A percentile compares a stretch with the other conserved stretches of the same genome.
Conservation (phyloP, 2,113 vertebrate species). For the Apodemus sylvaticus region DNA sequence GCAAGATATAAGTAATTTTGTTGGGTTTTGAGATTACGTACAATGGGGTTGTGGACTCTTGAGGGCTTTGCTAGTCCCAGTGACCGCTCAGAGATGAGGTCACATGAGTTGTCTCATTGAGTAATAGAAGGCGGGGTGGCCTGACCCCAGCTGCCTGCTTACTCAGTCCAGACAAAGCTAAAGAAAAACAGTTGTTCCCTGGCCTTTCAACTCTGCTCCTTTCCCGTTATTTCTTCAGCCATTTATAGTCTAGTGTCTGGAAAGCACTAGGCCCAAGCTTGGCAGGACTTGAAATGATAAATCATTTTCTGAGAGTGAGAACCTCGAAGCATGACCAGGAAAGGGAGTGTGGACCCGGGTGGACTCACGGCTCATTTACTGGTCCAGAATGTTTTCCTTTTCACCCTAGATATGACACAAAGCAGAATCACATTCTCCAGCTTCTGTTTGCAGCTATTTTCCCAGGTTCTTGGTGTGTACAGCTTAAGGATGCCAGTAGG, state of each 20-base stretch:
- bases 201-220: conserved; percentile 81
- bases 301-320: conserved; percentile 75
- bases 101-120: not conserved
- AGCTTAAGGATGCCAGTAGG: not conserved
- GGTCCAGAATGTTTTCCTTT: not conserved
- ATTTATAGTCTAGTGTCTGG: conserved; percentile 79
- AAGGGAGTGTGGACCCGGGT: conserved; percentile 62
- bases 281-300: conserved; percentile 81
- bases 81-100: not conserved
- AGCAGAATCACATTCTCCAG: not conserved
- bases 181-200: conserved; percentile 71
- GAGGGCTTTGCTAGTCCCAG: not conserved
- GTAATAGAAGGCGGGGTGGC: conserved; percentile 20
- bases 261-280: conserved; percentile 75
- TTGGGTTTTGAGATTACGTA: not conserved
- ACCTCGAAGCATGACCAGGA: conserved; percentile 70
- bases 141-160: conserved; percentile 49
- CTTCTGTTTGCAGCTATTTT: not conserved
- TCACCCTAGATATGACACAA: not conserved
- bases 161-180: conserved; percentile 61
- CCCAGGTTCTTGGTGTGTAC: not conserved
- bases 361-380: not conserved
- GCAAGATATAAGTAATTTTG: conserved; percentile 38
- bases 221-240: conserved; percentile 80
- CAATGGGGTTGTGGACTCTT: not conserved